Evolutionary conservation across 2,888 invertebrate genomes (phyloP).

Genomic region (Mongoloraphidia duomilia): DNA sequence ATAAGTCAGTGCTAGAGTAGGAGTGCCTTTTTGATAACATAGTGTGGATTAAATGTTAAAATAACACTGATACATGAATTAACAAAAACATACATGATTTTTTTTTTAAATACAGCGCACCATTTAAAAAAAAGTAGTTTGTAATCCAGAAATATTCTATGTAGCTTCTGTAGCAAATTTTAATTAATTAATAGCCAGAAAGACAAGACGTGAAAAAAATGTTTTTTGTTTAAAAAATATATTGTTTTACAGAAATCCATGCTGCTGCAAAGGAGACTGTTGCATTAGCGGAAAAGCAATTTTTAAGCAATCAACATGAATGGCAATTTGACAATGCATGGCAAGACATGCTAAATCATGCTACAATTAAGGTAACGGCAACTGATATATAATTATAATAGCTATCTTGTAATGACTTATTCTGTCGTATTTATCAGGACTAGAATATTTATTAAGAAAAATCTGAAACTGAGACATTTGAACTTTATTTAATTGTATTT

Average conservation of each 20-base stretch:
- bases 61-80: too few relatives aligned
- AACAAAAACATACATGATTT: not conserved
- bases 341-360: constrained; percentile 96
- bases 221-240: not conserved
- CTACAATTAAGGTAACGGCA: constrained; percentile 77
- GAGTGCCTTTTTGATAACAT: too few relatives aligned
- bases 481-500: constrained; percentile 5
- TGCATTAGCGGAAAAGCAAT: constrained; percentile 74
- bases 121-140: too few relatives aligned
- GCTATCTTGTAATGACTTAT: not conserved
- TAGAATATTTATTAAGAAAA: not conserved
- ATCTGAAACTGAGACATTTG: not conserved
- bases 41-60: too few relatives aligned
- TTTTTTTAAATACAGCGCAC: too few relatives aligned
- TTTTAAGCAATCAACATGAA: constrained; percentile 57
- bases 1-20: too few relatives aligned
- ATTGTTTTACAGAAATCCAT: constrained; percentile 53
- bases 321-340: constrained; percentile 91
- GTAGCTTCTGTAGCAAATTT: too few relatives aligned
- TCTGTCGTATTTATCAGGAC: not conserved
- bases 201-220: not conserved
- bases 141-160: too few relatives aligned
- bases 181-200: too few relatives aligned
- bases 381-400: too few relatives aligned
- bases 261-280: constrained; percentile 90